Base-by-base conservation (phyloP, 2,797 vertebrate genomes). In the Chelon auratus region DNA sequence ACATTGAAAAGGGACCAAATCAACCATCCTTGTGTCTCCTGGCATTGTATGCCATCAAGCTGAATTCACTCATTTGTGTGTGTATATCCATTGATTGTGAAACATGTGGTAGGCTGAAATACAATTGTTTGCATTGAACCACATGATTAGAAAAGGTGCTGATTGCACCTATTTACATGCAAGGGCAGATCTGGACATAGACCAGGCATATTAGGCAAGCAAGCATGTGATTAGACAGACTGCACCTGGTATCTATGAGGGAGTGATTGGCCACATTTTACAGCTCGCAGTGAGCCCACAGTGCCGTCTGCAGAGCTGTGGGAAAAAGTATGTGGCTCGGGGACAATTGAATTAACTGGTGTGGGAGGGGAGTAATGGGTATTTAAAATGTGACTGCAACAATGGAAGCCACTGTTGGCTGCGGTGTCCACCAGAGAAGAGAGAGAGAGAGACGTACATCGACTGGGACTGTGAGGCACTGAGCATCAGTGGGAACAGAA, bases 321-420 rank as follows among this genome's bases (percentile, higher is more conserved):
- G 82, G 80, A 60, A 73, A 78, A 78, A 72, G 51, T 40, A 70
- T 65, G 67, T 75, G 81, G 64, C 62, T 86, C 42, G 1, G 6
- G 39, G 72, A 88, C 84, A 86, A 88, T 77, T 88, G 77, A 85
- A 87, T 91, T 83, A 82, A 83, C 74, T 81, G 70, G 73, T 88
- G 82, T 81, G 84, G 80, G 81, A 75, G 82, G 73, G 59, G 53
- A 86, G 63, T 78, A 81, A 77, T 57, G 72, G 53, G 62, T 68
- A 57, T 73, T 78, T 80, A 84, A 86, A 86, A 84, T 82, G 67
- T 66, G 80, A 75, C 65, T 15, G 40, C 58, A 72, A 90, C 82
- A 89, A 81, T 83, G 61, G 65, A 61, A 53, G 66, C 72, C 72
- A 83, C 60, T 87, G 85, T 84, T 72, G 51, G 33, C 69, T 61